Conservation (phyloP, 37 sponge, comb jelly and placozoan genomes). For the Cliona cf. orientalis region DNA sequence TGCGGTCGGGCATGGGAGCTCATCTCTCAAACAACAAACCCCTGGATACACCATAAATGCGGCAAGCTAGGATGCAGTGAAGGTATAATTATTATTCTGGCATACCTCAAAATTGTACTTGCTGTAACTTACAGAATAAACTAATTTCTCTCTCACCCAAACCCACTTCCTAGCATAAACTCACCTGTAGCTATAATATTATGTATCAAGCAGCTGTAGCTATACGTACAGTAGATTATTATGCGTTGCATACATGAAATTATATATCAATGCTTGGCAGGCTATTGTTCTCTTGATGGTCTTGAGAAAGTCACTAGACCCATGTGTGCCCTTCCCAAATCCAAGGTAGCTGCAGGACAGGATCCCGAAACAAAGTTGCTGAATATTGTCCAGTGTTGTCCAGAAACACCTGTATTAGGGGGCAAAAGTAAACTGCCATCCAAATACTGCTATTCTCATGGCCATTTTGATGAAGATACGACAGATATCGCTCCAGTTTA, state of each 20-base stretch:
- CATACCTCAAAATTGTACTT: too few species aligned
- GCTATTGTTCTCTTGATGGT: constrained; percentile 26
- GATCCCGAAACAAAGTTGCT: not conserved
- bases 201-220: not conserved
- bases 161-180: not conserved
- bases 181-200: not conserved
- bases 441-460: constrained; percentile 6
- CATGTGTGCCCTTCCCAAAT: constrained; percentile 2
- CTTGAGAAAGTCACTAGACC: constrained; percentile 24
- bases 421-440: constrained; percentile 1
- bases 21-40: not conserved
- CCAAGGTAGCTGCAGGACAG: constrained; percentile 3
- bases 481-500: not conserved
- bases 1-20: not conserved
- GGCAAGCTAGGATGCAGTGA: not conserved
- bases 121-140: too few species aligned
- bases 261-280: not conserved
- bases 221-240: not conserved
- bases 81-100: not conserved
- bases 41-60: constrained; percentile 5
- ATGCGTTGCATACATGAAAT: not conserved
- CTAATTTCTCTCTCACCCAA: too few species aligned
- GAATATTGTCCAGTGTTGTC: constrained; percentile 19
- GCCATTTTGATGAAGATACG: not conserved
- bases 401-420: constrained; percentile 10